Conservation (phyloP, 1,140 invertebrate genomes). For the Drosophila nigrodunni region DNA sequence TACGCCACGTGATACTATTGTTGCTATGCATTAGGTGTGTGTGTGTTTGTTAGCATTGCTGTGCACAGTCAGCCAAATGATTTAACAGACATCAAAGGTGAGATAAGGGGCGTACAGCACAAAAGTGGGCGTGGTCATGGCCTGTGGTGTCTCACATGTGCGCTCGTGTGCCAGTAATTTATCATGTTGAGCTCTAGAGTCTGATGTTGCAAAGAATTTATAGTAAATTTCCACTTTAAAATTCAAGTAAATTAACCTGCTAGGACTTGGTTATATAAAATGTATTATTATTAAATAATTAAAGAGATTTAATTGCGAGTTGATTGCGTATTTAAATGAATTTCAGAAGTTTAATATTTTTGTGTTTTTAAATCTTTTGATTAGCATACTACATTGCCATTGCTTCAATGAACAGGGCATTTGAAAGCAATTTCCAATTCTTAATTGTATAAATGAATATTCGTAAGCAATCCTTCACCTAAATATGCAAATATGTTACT, state of each 20-base stretch:
- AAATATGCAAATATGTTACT: constrained; percentile 15
- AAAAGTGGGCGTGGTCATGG: constrained; percentile 9
- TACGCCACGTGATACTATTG: constrained; percentile 44
- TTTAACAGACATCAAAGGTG: constrained; percentile 21
- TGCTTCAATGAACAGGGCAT: not conserved
- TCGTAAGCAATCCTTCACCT: not conserved
- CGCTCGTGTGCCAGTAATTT: constrained; percentile 60
- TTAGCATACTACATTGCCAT: not conserved
- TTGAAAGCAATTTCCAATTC: not conserved
- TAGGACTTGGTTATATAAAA: not conserved
- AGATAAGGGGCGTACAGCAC: constrained; percentile 1
- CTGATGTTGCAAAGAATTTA: constrained; percentile 10
- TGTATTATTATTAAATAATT: not conserved
- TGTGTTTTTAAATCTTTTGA: not conserved
- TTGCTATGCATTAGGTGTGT: not conserved
- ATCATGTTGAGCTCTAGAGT: constrained; percentile 36
- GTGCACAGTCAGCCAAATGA: constrained; percentile 30
- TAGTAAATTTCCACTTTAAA: constrained; percentile 10
- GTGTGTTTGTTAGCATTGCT: not conserved
- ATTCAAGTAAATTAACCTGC: not conserved
- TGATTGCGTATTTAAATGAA: too few species aligned
- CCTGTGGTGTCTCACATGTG: constrained; percentile 26
- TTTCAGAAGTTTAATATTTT: not conserved
- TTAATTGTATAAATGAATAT: constrained; percentile 11
- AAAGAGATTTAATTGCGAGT: not conserved